These are phyloP conservation scores for Nymphalis c-album DNA, from an alignment of 2,888 invertebrate species.

Conservation along the genomic window DNA sequence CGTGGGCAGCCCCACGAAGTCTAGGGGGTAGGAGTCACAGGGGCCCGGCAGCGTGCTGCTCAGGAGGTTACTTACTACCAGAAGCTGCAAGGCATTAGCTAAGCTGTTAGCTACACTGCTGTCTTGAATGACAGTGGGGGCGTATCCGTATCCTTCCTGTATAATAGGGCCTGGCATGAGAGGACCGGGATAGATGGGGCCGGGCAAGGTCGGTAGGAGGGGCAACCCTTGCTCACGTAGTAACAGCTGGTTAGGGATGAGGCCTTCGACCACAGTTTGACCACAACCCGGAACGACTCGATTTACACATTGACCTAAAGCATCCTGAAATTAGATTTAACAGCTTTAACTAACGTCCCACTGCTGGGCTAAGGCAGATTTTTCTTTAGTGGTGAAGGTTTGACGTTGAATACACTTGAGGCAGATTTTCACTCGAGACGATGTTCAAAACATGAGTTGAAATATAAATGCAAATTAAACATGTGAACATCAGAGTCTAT, in stretches of 20 bases:
- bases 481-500: too few species aligned
- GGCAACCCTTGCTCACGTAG: conserved; percentile 42
- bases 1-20: conserved; percentile 29
- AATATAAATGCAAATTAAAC: too few species aligned
- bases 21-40: conserved; percentile 33
- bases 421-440: too few species aligned
- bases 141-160: conserved; percentile 32
- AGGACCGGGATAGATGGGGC: conserved; percentile 38
- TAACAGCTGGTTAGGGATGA: conserved; percentile 45
- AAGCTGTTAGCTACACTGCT: conserved; percentile 66
- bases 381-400: too few species aligned
- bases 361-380: too few species aligned
- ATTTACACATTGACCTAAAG: conserved; percentile 53
- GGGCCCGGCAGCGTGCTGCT: conserved; percentile 57
- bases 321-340: conserved; percentile 45
- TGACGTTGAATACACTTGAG: too few species aligned
- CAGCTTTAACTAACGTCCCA: not conserved
- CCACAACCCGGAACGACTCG: conserved; percentile 47
- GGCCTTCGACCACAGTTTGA: conserved; percentile 43
- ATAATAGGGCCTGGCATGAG: conserved; percentile 33
- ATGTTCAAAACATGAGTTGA: too few species aligned
- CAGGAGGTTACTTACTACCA: conserved; percentile 65
- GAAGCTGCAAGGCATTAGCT: conserved; percentile 64
- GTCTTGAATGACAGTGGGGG: conserved; percentile 59
- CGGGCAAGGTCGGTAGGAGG: conserved; percentile 32